Conservation (phyloP, 2,797 vertebrate species). For the Microctenopoma stevenorrisi region DNA sequence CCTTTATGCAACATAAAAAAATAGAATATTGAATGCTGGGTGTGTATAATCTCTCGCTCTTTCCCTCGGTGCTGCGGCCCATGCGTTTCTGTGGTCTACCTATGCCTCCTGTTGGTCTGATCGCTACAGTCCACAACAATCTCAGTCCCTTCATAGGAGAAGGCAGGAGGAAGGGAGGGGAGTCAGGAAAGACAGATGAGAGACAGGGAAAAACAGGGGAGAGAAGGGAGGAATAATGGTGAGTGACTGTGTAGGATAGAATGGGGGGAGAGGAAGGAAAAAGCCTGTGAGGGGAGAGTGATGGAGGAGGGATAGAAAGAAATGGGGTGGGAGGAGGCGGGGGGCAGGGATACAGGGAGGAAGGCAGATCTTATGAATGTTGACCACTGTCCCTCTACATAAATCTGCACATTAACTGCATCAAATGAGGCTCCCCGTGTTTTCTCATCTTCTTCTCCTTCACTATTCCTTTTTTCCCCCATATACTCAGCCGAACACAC, state of each 20-base stretch:
- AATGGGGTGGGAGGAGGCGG: constrained; percentile 52
- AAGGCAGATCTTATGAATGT: constrained; percentile 82
- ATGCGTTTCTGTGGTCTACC: constrained; percentile 85
- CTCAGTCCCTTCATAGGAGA: constrained; percentile 62
- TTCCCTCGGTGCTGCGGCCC: constrained; percentile 42
- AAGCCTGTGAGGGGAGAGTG: constrained; percentile 52
- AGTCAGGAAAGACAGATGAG: constrained; percentile 65
- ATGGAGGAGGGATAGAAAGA: constrained; percentile 31
- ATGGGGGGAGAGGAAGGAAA: constrained; percentile 53
- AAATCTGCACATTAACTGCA: constrained; percentile 88
- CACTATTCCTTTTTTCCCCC: constrained; percentile 40
- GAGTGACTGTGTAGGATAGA: constrained; percentile 69
- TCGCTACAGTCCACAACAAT: constrained; percentile 82
- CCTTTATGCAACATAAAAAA: constrained; percentile 45
- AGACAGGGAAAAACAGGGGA: constrained; percentile 62
- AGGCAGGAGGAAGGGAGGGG: constrained; percentile 34
- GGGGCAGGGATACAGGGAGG: constrained; percentile 40
- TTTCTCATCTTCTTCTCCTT: constrained; percentile 74
- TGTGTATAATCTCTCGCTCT: constrained; percentile 43
- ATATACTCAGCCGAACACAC: constrained; percentile 24
- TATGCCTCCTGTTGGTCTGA: constrained; percentile 91
- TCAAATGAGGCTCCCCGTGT: constrained; percentile 82
- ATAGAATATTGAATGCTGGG: constrained; percentile 50
- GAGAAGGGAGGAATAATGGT: constrained; percentile 70
- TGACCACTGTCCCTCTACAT: constrained; percentile 87